Evolutionary conservation across 2,888 invertebrate species (phyloP).

Genomic region (Cephus spinipes): DNA sequence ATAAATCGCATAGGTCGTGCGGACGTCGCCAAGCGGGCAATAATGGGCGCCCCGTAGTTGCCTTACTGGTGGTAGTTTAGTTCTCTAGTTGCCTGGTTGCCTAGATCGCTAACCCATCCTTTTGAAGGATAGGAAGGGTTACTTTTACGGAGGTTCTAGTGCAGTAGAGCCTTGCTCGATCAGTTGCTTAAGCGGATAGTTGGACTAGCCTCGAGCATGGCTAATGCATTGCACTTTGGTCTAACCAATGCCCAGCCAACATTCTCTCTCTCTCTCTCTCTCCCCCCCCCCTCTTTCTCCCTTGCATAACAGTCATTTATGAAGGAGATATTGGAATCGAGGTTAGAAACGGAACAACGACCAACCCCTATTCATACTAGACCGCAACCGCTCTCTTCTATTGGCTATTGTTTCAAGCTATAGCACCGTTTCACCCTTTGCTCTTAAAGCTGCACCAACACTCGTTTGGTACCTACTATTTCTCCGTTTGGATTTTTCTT

Average conservation of each 20-base stretch:
- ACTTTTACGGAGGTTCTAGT: slow-evolving; percentile 16
- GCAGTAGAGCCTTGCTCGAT: slow-evolving; percentile 3
- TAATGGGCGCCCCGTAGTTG: slow-evolving; percentile 50
- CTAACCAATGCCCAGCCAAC: slow-evolving; percentile 12
- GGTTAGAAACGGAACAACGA: too few species aligned
- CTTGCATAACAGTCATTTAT: too few species aligned
- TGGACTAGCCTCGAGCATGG: slow-evolving; percentile 20
- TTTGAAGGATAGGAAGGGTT: slow-evolving; percentile 17
- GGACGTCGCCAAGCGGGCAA: slow-evolving; percentile 51
- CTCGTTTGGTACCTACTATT: too few species aligned
- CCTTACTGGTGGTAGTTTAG: neutral
- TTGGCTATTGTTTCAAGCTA: too few species aligned
- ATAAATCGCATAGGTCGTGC: slow-evolving; percentile 51
- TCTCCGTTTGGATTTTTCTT: too few species aligned
- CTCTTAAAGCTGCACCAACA: too few species aligned
- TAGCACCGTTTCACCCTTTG: too few species aligned
- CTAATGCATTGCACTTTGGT: slow-evolving; percentile 43
- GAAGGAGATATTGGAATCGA: too few species aligned
- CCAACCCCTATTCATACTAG: too few species aligned
- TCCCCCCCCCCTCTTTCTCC: too few species aligned
- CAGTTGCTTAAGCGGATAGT: slow-evolving; percentile 35
- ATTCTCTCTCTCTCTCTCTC: too few species aligned
- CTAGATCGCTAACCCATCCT: neutral
- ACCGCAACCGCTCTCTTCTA: too few species aligned
- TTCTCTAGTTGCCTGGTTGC: neutral